Conservation (phyloP, 2,888 invertebrate genomes). For the Pandemis heparana region DNA sequence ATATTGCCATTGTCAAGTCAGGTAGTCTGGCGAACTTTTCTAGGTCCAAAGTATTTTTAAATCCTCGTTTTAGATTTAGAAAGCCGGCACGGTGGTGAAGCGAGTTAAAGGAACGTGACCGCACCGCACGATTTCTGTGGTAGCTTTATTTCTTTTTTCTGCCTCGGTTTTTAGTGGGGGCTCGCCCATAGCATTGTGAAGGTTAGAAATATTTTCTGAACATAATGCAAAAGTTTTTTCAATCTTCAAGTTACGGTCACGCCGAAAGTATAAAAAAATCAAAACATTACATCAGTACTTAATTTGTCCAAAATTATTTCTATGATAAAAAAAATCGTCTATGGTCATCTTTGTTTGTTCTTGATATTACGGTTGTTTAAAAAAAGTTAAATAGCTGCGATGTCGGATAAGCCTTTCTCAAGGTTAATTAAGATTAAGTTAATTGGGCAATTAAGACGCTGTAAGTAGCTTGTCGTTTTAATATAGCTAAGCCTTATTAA, state of each 20-base stretch:
- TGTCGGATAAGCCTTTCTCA: not conserved
- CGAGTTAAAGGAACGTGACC: conserved; percentile 69
- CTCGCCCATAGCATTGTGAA: not conserved
- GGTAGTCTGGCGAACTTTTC: not conserved
- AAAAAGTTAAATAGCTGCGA: not conserved
- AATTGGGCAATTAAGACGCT: not conserved
- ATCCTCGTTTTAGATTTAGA: conserved; percentile 56
- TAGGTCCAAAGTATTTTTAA: not conserved
- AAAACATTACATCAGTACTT: too few relatives aligned
- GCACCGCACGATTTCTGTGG: conserved; percentile 58
- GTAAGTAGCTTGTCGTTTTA: not conserved
- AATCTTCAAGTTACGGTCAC: not conserved
- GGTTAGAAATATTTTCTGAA: conserved; percentile 4
- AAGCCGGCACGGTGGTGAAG: conserved; percentile 66
- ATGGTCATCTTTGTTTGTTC: too few relatives aligned
- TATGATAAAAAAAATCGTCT: too few relatives aligned
- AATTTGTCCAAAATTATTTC: too few relatives aligned
- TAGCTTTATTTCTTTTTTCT: conserved; percentile 47
- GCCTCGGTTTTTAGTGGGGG: not conserved
- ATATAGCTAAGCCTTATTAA: conserved; percentile 15
- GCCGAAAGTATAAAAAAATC: not conserved
- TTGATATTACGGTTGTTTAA: not conserved
- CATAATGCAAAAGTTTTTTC: not conserved
- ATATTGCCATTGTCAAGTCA: too few relatives aligned
- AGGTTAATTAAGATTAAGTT: not conserved